A percentile compares a stretch with the other conserved stretches of the same genome.
Conservation (phyloP, 2,888 invertebrate genomes). For the Diaphora mendica region DNA sequence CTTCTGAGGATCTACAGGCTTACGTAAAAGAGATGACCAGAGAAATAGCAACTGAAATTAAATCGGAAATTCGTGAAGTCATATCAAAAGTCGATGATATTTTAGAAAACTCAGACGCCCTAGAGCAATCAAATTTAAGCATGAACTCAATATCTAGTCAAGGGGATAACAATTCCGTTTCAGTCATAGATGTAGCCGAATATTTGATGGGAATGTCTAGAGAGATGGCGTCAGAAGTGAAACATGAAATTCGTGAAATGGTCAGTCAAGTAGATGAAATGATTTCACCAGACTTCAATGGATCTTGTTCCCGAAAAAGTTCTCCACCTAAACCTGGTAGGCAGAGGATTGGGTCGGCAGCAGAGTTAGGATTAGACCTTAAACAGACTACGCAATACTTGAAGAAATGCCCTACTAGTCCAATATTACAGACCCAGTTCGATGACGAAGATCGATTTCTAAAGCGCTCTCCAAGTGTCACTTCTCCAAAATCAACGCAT, state of each 20-base stretch:
- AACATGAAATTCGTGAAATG: slow-evolving; percentile 91
- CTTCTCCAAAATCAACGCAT: slow-evolving; percentile 79
- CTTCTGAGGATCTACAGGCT: slow-evolving; percentile 90
- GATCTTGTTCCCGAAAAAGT: slow-evolving; percentile 72
- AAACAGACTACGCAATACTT: slow-evolving; percentile 65
- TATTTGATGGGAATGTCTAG: slow-evolving; percentile 92
- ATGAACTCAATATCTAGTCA: slow-evolving; percentile 87
- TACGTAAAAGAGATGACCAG: slow-evolving; percentile 92
- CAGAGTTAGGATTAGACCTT: slow-evolving; percentile 77
- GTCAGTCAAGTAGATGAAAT: slow-evolving; percentile 91
- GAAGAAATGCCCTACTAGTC: slow-evolving; percentile 82
- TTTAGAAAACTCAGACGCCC: slow-evolving; percentile 89
- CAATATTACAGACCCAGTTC: slow-evolving; percentile 71
- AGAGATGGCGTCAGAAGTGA: slow-evolving; percentile 93
- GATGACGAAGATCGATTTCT: slow-evolving; percentile 72
- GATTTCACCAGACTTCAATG: slow-evolving; percentile 83
- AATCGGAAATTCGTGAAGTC: slow-evolving; percentile 93
- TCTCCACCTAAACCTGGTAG: slow-evolving; percentile 81
- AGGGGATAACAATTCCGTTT: slow-evolving; percentile 89
- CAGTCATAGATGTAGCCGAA: slow-evolving; percentile 91
- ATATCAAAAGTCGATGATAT: slow-evolving; percentile 93
- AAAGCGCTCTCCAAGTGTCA: slow-evolving; percentile 69
- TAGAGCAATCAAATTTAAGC: slow-evolving; percentile 84
- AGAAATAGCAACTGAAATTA: slow-evolving; percentile 92
- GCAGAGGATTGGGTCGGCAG: slow-evolving; percentile 77